A percentile compares a stretch with the other conserved stretches of the same genome.
These are phyloP conservation scores for Pantala flavescens DNA, from an alignment of 1,140 invertebrate genomes.

Conservation along the genomic window DNA sequence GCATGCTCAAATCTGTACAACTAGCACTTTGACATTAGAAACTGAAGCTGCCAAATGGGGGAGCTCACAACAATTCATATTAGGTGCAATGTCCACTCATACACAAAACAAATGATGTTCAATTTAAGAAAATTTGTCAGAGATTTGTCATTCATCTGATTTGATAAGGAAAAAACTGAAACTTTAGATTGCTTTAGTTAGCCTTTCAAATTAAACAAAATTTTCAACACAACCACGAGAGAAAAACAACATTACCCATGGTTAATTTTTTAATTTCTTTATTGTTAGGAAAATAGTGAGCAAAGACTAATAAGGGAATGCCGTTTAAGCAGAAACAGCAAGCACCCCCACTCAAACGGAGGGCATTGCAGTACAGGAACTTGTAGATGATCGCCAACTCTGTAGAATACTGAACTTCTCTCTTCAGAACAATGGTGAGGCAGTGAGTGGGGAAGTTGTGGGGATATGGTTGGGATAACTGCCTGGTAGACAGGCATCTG, in stretches of 20 bases:
- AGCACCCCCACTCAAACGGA: not conserved
- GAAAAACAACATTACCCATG: not conserved
- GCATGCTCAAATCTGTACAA: too few relatives aligned
- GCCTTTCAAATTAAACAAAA: not conserved
- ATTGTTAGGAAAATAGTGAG: not conserved
- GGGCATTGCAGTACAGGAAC: constrained; percentile 7
- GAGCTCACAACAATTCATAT: too few relatives aligned
- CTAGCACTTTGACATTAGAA: too few relatives aligned
- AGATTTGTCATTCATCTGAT: too few relatives aligned
- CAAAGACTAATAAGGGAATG: not conserved
- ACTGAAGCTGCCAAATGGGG: too few relatives aligned
- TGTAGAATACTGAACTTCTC: not conserved
- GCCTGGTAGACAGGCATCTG: not conserved
- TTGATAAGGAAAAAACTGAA: too few relatives aligned
- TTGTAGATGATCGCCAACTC: not conserved
- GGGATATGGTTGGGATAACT: not conserved
- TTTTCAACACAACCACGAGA: not conserved
- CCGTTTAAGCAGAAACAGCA: not conserved
- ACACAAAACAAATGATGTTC: too few relatives aligned
- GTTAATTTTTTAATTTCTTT: constrained; percentile 2
- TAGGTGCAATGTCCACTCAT: too few relatives aligned
- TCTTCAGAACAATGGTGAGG: constrained; percentile 4
- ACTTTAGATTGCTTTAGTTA: not conserved
- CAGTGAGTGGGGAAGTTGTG: not conserved
- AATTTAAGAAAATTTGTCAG: too few relatives aligned